Evolutionary conservation across 2,797 vertebrate genomes (phyloP), one percentile per base, ranked within the genome.

Genomic region (Chrysocyon brachyurus): DNA sequence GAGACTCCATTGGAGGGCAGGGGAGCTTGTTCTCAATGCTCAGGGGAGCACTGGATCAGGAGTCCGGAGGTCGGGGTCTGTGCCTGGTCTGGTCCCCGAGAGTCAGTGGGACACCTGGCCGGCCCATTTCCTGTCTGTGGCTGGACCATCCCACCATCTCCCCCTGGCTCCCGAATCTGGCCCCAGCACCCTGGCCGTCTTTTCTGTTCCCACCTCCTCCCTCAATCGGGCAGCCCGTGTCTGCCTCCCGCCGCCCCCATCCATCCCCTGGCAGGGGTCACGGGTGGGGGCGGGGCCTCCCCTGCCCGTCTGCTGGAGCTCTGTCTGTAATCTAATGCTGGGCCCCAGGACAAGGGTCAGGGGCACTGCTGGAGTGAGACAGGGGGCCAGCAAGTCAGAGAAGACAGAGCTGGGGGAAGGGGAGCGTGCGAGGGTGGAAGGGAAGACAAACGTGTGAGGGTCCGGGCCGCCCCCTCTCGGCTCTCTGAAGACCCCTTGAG

Each of bases 251-350:
- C 61, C 2, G 15, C 0, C 15, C 26, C 21, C 17, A 57, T 57
- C 57, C 79, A 82, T 63, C 63, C 19, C 7, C 40, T 0, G 26
- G 56, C 49, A 46, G 81, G 87, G 70, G 90, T 96, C 95, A 79
- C 1, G 33, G 26, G 8, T 36, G 33, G 72, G 72, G 46, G 64
- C 9, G 24, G 87, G 57, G 31, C 46, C 64, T 79, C 36, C 61
- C 40, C 46, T 14, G 75, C n/a, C 78, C 12, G 54, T 36, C 86
- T 24, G 49, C 24, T 22, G 22, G 66, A 72, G 28, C 88, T 46
- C 91, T 87, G 91, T 94, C 92, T 95, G 96, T 85, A 81, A 97
- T 87, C 87, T 85, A 94, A 92, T 2, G 68, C 90, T 64, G 52
- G 77, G 70, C 59, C n/a, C 33, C 7, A 83, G 81, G 59, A 63